Evolutionary conservation across 2,797 vertebrate species (phyloP).

Genomic region (Halcyon leucocephala): DNA sequence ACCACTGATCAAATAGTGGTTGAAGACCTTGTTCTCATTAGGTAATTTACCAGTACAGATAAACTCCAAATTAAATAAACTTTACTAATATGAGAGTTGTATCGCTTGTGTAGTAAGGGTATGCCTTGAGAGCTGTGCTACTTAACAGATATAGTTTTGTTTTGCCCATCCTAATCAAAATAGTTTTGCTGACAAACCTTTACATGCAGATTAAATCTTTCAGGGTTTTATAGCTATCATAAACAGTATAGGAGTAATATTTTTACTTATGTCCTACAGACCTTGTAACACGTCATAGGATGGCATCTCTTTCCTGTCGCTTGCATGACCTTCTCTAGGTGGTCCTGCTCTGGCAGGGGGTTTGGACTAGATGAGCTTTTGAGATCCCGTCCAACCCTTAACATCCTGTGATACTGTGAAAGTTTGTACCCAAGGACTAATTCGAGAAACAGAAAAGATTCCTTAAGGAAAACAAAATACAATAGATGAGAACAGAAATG

Average conservation of each 20-base stretch:
- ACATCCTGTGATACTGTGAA: neutral
- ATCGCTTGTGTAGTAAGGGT: neutral
- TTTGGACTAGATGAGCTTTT: too few species aligned
- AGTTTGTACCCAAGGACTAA: neutral
- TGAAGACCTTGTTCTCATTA: neutral
- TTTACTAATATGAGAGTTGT: neutral
- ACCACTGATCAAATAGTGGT: neutral
- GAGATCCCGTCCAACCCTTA: too few species aligned
- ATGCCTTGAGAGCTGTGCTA: neutral
- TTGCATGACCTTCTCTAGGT: neutral
- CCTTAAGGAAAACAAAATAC: neutral
- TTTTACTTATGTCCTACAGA: neutral
- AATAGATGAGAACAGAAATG: neutral
- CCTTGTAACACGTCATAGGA: neutral
- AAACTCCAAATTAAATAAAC: neutral
- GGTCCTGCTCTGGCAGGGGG: too few species aligned
- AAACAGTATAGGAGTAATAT: neutral
- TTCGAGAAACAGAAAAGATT: neutral
- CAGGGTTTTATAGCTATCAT: neutral
- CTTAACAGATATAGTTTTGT: neutral
- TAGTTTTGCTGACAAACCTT: neutral
- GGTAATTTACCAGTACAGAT: neutral
- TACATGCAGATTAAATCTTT: neutral
- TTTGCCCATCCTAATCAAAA: neutral
- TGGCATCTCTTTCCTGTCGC: neutral